Evolutionary conservation across 2,888 invertebrate genomes (phyloP).

Genomic region (Platerodrilus igneus): DNA sequence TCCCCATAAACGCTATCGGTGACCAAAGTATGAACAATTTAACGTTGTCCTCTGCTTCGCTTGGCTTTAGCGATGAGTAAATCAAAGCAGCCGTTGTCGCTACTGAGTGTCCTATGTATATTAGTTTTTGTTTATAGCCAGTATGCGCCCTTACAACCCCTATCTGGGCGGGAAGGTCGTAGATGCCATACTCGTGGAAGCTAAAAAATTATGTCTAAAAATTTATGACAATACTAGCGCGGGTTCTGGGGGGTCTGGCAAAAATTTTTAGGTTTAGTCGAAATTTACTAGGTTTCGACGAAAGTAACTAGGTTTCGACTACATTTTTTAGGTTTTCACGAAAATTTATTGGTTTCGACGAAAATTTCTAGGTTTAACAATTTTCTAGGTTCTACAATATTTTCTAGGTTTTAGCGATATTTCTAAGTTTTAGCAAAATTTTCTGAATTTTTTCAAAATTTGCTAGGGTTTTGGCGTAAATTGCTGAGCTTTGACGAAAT

Average conservation of each 20-base stretch:
- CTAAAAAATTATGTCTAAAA: neutral
- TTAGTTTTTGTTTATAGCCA: neutral
- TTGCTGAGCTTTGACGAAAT: too few species aligned
- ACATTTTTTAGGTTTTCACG: too few species aligned
- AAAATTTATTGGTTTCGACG: too few species aligned
- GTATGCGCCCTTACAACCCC: constrained; percentile 1
- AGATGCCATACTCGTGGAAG: constrained; percentile 9
- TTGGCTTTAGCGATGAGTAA: constrained; percentile 8
- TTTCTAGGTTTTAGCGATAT: too few species aligned
- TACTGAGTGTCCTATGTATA: constrained; percentile 6
- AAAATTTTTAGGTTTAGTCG: neutral
- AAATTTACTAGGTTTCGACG: too few species aligned
- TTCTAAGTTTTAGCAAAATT: too few species aligned
- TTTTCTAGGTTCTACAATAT: too few species aligned
- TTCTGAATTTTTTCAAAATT: too few species aligned
- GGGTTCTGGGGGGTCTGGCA: neutral
- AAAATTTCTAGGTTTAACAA: too few species aligned
- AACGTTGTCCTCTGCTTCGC: constrained; percentile 5
- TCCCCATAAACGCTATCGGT: neutral
- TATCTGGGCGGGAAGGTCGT: constrained; percentile 8
- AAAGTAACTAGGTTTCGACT: neutral
- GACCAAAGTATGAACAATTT: constrained; percentile 3
- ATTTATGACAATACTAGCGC: neutral
- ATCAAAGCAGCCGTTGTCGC: constrained; percentile 4
- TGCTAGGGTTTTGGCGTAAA: too few species aligned